phyloP scores from a whole-genome alignment of 2,888 invertebrate genomes.

The Zelleria hepariella region DNA sequence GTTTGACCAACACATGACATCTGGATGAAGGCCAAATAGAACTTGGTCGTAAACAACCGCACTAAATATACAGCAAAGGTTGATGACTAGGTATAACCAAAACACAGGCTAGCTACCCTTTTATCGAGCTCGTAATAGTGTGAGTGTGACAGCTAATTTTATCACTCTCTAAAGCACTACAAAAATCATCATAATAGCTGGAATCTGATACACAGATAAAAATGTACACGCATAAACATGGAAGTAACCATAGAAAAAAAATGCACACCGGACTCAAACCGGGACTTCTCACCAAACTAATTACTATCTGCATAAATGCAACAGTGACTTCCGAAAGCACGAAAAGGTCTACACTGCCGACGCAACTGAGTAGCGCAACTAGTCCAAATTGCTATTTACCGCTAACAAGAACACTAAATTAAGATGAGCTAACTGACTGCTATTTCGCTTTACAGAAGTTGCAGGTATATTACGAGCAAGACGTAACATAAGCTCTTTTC shows the following conservation, averaged over 20 bases:
- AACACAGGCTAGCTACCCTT: no score
- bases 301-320: no score
- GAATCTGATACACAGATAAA: no score
- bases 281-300: no score
- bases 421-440: conserved; percentile 49
- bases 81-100: neutral
- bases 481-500: no score
- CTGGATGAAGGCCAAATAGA: conserved; percentile 2
- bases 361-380: conserved; percentile 22
- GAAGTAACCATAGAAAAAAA: no score
- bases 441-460: conserved; percentile 20
- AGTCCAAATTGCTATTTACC: conserved; percentile 61
- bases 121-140: no score
- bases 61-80: neutral
- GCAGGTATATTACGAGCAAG: neutral
- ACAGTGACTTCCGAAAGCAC: neutral
- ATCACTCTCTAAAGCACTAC: no score
- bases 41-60: neutral
- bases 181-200: no score
- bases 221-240: no score
- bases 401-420: conserved; percentile 60
- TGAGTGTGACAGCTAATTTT: no score
- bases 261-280: no score
- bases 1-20: conserved; percentile 1
- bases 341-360: neutral